These are phyloP conservation scores for Halcyon malimbica DNA, from an alignment of 2,113 vertebrate species.

Conservation along the genomic window DNA sequence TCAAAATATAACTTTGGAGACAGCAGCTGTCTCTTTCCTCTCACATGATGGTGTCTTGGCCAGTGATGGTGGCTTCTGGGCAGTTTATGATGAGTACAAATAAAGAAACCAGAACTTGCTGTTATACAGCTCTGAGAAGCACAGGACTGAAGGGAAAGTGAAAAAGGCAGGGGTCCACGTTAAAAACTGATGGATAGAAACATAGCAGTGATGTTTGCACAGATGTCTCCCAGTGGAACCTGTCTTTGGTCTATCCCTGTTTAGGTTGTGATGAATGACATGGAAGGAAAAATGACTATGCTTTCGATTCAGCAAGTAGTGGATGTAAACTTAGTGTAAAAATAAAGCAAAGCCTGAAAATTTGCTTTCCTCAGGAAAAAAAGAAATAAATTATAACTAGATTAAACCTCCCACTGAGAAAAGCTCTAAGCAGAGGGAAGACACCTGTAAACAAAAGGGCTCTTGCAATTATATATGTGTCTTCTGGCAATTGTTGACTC, in stretches of 20 bases:
- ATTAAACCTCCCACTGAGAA: slow-evolving; percentile 31
- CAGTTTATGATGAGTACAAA: background rate
- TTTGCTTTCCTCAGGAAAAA: slow-evolving; percentile 19
- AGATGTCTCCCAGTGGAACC: slow-evolving; percentile 41
- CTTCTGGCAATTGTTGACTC: background rate
- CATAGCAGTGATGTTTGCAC: background rate
- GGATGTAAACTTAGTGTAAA: background rate
- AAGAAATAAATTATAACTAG: slow-evolving; percentile 4
- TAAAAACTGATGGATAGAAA: slow-evolving; percentile 16
- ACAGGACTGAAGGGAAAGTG: background rate
- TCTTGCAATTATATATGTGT: slow-evolving; percentile 2
- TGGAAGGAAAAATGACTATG: background rate
- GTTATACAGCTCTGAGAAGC: background rate
- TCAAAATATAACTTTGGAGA: background rate
- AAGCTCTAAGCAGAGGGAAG: background rate
- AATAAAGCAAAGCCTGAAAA: slow-evolving; percentile 29
- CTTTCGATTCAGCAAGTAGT: background rate
- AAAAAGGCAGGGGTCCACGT: background rate
- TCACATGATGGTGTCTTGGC: background rate
- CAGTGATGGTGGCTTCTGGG: background rate
- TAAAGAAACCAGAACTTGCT: background rate
- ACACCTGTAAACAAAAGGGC: background rate
- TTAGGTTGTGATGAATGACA: slow-evolving; percentile 13
- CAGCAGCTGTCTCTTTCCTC: background rate
- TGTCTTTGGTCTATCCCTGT: background rate